Evolutionary conservation across 2,113 vertebrate genomes (phyloP), one percentile per base, ranked within the genome.

Genomic region (Symphodus melops): DNA sequence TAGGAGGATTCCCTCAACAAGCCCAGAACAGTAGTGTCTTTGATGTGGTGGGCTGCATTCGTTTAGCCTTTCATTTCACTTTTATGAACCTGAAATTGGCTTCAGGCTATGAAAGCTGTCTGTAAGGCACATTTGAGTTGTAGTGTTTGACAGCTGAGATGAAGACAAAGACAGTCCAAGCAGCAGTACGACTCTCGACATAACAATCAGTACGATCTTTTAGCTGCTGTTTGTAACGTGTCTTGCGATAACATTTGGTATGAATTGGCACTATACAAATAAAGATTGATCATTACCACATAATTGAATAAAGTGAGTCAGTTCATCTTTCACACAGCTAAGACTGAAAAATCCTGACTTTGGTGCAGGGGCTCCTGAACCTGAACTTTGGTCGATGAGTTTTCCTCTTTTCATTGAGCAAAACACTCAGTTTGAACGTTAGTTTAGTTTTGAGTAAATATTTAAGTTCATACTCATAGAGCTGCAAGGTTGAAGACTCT

Each of bases 41-140:
- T 64, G 12, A 75, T 37, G 55, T 69, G 63, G 59, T 61, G 21
- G 13, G 23, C 81, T 57, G 55, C 36, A 8, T 68, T 69, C 36
- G 49, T 66, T 80, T 64, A 58, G 55, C 14, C 56, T 74, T 67
- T 77, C 20, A 76, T 77, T 83, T 77, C 7, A 19, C 4, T 79
- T 64, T 72, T 71, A 69, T 72, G 48, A 66, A 56, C 51, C 37
- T 77, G 23, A 72, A 57, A 57, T 64, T 74, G 16, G 0, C 13
- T 79, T 58, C 3, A 67, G 51, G 69, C 68, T 65, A 8, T 68
- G n/a, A 72, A 81, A 72, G 51, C 9, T 46, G 8, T 16, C 58
- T 3, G 39, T 51, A 44, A 44, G 12, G 25, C n/a, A 20, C 46
- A 44, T 69, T 70, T 71, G 13, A 44, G 68, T 63, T 75, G 49